phyloP scores from a whole-genome alignment of 2,888 invertebrate species.

The Desoria tigrina region DNA sequence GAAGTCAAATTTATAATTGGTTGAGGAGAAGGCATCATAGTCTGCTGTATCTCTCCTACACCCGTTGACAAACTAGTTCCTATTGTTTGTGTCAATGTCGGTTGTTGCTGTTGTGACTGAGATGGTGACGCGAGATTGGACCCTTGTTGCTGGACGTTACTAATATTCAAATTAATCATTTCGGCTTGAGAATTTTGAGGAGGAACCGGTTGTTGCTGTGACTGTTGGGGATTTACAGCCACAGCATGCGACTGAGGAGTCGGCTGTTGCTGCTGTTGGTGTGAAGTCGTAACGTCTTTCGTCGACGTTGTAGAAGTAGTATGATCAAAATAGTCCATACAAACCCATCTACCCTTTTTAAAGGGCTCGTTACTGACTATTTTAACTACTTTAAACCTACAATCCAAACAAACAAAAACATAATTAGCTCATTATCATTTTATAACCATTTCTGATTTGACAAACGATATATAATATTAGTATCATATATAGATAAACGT shows the following conservation, averaged over 20 bases:
- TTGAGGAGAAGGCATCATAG: background rate
- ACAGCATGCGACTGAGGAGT: constrained; percentile 16
- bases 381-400: constrained; percentile 89
- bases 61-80: background rate
- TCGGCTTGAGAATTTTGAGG: constrained; percentile 28
- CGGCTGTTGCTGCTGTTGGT: constrained; percentile 29
- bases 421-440: background rate
- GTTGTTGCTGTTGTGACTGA: constrained; percentile 3
- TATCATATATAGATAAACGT: background rate
- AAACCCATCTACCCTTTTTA: constrained; percentile 88
- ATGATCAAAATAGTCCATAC: constrained; percentile 90
- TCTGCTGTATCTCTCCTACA: background rate
- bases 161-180: constrained; percentile 22
- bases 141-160: constrained; percentile 27
- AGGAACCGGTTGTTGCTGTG: constrained; percentile 25
- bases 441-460: too few species aligned
- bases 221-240: constrained; percentile 24
- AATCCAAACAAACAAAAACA: constrained; percentile 7
- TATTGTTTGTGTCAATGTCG: background rate
- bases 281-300: constrained; percentile 29
- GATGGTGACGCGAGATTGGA: constrained; percentile 16
- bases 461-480: background rate
- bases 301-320: constrained; percentile 59
- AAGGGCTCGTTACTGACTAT: constrained; percentile 94
- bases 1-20: background rate